Evolutionary conservation across 2,113 vertebrate species (phyloP).

Genomic region (Prionailurus bengalensis): DNA sequence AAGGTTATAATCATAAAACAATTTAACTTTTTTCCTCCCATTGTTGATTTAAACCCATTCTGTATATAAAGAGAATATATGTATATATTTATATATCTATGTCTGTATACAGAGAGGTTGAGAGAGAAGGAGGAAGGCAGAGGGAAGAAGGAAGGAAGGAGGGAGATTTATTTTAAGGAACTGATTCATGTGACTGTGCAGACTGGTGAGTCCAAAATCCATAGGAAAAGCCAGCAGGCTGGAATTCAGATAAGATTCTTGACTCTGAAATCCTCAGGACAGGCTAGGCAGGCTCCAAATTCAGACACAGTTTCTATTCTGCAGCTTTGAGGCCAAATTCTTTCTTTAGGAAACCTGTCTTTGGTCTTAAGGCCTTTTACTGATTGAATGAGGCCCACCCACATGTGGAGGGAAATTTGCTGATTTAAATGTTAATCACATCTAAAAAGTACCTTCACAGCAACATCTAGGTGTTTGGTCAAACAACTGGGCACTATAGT

Average conservation of each 20-base stretch:
- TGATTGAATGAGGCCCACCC: background rate
- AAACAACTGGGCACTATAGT: background rate
- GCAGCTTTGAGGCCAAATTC: background rate
- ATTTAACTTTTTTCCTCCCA: background rate
- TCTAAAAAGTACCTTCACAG: background rate
- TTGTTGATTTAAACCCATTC: background rate
- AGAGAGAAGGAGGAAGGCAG: background rate
- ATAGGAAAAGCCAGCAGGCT: background rate
- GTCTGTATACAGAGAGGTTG: background rate
- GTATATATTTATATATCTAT: background rate
- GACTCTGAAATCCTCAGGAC: background rate
- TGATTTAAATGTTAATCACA: background rate
- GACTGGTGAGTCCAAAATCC: background rate
- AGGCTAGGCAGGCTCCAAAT: background rate
- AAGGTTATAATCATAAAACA: background rate
- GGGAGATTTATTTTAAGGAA: background rate
- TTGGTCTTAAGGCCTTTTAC: background rate
- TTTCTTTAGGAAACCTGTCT: background rate
- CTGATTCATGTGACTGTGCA: background rate
- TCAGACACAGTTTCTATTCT: background rate
- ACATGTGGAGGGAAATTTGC: background rate
- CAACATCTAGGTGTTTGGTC: background rate
- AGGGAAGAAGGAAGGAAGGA: background rate
- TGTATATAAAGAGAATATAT: background rate
- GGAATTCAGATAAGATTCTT: background rate